Conservation (phyloP, 2,888 invertebrate genomes). For the Phengaris arion region DNA sequence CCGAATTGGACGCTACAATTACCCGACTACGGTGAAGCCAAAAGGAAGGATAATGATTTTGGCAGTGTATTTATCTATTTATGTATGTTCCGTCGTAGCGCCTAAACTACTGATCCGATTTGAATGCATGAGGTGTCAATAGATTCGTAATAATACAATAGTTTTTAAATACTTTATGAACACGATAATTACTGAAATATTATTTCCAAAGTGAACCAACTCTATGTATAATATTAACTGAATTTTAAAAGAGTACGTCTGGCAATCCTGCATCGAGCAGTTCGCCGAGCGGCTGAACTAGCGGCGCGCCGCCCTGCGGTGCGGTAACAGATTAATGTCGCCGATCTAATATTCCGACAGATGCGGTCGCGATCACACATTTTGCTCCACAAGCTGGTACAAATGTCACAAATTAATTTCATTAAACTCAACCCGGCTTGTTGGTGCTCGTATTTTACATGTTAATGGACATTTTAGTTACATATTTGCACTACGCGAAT, state of each 20-base stretch:
- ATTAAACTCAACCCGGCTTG: constrained; percentile 22
- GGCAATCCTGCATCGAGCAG: constrained; percentile 20
- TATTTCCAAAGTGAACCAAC: too few relatives aligned
- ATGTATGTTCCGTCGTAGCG: too few relatives aligned
- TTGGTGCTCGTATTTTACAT: constrained; percentile 15
- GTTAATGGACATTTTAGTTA: constrained; percentile 28
- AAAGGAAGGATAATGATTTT: too few relatives aligned
- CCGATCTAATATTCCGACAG: constrained; percentile 73
- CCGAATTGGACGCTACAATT: too few relatives aligned
- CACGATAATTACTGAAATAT: too few relatives aligned
- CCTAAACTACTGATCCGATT: too few relatives aligned
- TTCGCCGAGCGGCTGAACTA: constrained; percentile 29
- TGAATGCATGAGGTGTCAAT: too few relatives aligned
- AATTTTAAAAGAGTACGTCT: constrained; percentile 32
- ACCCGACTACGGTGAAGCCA: too few relatives aligned
- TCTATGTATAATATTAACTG: too few relatives aligned
- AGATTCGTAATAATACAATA: too few relatives aligned
- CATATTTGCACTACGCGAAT: neutral
- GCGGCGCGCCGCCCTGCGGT: constrained; percentile 34
- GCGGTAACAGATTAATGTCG: constrained; percentile 65
- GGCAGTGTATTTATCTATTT: too few relatives aligned
- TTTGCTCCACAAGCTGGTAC: constrained; percentile 37
- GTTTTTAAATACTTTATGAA: too few relatives aligned
- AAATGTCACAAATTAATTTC: constrained; percentile 35
- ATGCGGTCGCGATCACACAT: constrained; percentile 46